A percentile compares a stretch with the other conserved stretches of the same genome.
Conservation (phyloP, 2,797 vertebrate species). For the Pempheris klunzingeri region DNA sequence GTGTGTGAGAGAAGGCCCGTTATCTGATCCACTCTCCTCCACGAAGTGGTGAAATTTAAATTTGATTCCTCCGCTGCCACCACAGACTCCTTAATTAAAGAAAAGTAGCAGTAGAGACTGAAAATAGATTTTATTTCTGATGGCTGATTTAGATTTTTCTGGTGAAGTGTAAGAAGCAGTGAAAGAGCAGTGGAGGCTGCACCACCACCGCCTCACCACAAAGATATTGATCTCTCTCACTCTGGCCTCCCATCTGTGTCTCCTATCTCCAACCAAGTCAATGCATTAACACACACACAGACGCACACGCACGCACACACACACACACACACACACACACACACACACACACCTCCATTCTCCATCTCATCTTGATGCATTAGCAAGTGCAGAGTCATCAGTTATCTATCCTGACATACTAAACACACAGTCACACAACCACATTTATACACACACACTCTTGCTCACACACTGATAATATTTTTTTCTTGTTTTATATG, state of each 20-base stretch:
- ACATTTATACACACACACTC: slow-evolving; percentile 11
- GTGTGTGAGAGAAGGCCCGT: not conserved
- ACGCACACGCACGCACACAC: slow-evolving; percentile 35
- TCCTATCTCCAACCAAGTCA: slow-evolving; percentile 62
- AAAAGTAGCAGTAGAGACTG: not conserved
- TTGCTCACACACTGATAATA: not conserved
- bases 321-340: slow-evolving; percentile 23
- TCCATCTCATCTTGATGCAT: slow-evolving; percentile 64
- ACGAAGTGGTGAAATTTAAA: slow-evolving; percentile 37
- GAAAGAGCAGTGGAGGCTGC: slow-evolving; percentile 7
- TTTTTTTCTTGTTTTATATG: slow-evolving; percentile 3
- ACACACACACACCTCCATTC: slow-evolving; percentile 11
- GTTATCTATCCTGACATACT: slow-evolving; percentile 53
- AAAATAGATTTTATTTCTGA: slow-evolving; percentile 18
- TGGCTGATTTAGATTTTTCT: slow-evolving; percentile 27
- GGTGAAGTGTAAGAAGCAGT: slow-evolving; percentile 15
- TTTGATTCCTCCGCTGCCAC: slow-evolving; percentile 13
- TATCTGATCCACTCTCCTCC: slow-evolving; percentile 26
- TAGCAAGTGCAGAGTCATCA: slow-evolving; percentile 75
- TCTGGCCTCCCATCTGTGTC: slow-evolving; percentile 55
- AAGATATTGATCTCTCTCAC: slow-evolving; percentile 70
- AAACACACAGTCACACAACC: slow-evolving; percentile 34
- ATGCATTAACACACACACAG: slow-evolving; percentile 58
- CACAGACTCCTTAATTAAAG: not conserved
- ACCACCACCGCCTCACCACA: slow-evolving; percentile 51